These are phyloP conservation scores for Myathropa florea DNA, from an alignment of 2,888 invertebrate genomes.

Conservation along the genomic window DNA sequence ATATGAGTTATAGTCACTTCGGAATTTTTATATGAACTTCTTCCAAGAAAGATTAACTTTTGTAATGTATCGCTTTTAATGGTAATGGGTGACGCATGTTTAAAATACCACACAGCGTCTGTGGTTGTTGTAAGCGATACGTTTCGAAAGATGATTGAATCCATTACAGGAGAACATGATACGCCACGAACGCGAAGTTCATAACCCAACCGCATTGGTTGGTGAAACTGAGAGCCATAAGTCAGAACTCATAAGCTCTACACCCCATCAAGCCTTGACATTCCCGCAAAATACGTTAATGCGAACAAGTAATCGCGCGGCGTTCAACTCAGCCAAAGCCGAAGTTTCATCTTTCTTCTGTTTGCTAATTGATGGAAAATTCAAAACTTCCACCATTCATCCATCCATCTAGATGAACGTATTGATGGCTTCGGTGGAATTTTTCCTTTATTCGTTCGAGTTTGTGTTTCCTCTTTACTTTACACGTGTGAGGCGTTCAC, in stretches of 20 bases:
- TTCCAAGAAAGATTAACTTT: background rate
- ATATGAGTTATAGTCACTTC: background rate
- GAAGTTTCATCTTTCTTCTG: background rate
- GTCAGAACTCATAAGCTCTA: background rate
- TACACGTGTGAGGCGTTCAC: background rate
- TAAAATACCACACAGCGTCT: background rate
- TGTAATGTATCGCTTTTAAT: background rate
- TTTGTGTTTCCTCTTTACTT: background rate
- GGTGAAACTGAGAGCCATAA: background rate
- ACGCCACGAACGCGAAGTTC: background rate
- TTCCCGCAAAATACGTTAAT: background rate
- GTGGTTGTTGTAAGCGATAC: too few species aligned
- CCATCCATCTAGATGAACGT: background rate
- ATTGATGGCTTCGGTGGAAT: background rate
- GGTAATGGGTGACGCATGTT: background rate
- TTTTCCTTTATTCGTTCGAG: background rate
- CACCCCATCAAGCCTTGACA: background rate
- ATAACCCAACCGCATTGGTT: background rate
- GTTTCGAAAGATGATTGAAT: background rate
- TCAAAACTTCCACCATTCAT: background rate
- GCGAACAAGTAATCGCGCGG: background rate
- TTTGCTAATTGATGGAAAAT: background rate
- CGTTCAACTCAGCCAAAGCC: background rate
- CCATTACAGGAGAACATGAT: background rate
- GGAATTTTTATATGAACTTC: background rate